These are phyloP conservation scores for Empidonax traillii DNA, from an alignment of 2,113 vertebrate genomes.

Conservation along the genomic window DNA sequence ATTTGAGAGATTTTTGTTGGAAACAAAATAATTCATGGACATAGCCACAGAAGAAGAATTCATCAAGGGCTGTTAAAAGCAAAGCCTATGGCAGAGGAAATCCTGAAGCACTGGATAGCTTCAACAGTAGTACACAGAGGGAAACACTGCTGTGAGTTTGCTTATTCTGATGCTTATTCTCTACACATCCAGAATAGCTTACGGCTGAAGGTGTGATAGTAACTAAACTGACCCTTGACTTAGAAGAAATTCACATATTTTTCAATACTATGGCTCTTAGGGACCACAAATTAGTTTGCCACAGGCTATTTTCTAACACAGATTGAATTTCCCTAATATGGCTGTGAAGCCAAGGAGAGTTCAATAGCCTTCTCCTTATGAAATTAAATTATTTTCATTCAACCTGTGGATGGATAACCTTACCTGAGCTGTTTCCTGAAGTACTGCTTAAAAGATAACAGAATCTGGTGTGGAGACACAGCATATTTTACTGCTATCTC, in stretches of 20 bases:
- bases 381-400: conserved; percentile 49
- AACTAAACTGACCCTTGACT: conserved; percentile 35
- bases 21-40: not conserved
- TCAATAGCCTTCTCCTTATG: conserved; percentile 11
- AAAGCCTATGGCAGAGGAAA: not conserved
- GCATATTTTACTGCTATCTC: not conserved
- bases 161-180: not conserved
- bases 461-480: not conserved
- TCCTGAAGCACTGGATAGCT: not conserved
- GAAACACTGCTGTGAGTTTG: not conserved
- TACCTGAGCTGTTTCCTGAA: conserved; percentile 7
- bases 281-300: conserved; percentile 37
- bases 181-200: not conserved
- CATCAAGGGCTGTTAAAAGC: not conserved
- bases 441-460: not conserved
- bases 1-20: not conserved
- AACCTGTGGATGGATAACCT: conserved; percentile 1
- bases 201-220: not conserved
- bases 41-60: not conserved
- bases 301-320: conserved; percentile 29
- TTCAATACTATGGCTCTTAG: not conserved
- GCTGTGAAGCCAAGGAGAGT: conserved; percentile 30
- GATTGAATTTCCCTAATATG: conserved; percentile 57
- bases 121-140: not conserved
- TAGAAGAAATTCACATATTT: conserved; percentile 24